Percentiles rank a stretch among this genome's conserved stretches.
These are phyloP conservation scores for Megalurothrips usitatus DNA, from an alignment of 2,888 invertebrate species.

Conservation along the genomic window DNA sequence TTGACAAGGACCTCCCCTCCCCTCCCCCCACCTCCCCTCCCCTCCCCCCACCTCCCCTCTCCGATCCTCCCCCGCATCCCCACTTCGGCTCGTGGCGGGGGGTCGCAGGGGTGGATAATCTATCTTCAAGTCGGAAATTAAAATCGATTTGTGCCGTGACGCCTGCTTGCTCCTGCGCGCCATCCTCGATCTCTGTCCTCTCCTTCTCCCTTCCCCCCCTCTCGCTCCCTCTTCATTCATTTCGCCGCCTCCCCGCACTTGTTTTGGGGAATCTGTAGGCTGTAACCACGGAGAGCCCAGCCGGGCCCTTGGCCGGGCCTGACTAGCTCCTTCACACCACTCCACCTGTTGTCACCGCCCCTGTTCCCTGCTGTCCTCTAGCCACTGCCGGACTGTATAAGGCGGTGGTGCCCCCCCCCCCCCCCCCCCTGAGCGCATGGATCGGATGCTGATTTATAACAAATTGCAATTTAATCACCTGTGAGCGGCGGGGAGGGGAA, in stretches of 20 bases:
- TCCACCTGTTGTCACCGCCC: no score
- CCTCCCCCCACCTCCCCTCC: neutral
- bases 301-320: no score
- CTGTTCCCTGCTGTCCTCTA: no score
- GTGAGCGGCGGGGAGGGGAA: neutral
- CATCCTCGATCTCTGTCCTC: neutral
- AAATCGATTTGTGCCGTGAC: constrained; percentile 24
- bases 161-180: neutral
- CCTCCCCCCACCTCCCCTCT: neutral
- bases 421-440: neutral
- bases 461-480: neutral
- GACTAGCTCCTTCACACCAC: no score
- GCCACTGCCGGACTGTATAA: no score
- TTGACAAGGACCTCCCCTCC: neutral
- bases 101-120: constrained; percentile 12
- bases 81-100: neutral
- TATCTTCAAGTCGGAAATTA: constrained; percentile 24
- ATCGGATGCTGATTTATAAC: constrained; percentile 8
- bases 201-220: neutral
- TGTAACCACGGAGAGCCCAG: no score
- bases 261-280: neutral
- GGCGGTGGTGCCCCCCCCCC: no score
- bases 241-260: neutral
- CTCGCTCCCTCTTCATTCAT: neutral
- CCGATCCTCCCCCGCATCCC: neutral